Conservation (phyloP, 1,140 invertebrate species). For the Bombus pyrosoma region DNA sequence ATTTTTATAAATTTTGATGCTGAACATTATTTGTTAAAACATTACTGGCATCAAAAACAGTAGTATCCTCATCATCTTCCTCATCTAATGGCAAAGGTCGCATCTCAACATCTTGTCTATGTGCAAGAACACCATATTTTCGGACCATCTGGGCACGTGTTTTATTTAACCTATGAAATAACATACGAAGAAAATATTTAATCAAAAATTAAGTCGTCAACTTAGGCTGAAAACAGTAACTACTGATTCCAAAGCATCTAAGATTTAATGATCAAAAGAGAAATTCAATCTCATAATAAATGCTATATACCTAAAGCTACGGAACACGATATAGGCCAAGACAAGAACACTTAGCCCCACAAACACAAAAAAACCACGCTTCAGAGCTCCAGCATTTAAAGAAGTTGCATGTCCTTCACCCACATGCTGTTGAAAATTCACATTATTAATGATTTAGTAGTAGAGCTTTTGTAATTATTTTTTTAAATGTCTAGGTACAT, state of each 20-base stretch:
- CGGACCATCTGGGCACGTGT: conserved; percentile 79
- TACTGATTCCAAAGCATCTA: background rate
- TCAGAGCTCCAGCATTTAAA: conserved; percentile 77
- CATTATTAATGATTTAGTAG: conserved; percentile 13
- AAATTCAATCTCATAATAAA: conserved; percentile 28
- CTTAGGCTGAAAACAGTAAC: background rate
- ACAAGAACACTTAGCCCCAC: conserved; percentile 80
- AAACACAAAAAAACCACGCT: conserved; percentile 82
- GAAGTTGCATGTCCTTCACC: conserved; percentile 57
- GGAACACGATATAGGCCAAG: conserved; percentile 81
- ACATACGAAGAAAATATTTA: background rate
- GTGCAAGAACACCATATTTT: conserved; percentile 84
- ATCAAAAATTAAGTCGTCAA: background rate
- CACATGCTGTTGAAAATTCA: conserved; percentile 31
- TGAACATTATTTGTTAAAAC: conserved; percentile 61
- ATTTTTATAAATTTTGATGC: conserved; percentile 65
- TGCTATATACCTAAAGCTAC: conserved; percentile 80
- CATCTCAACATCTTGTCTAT: conserved; percentile 85
- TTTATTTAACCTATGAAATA: conserved; percentile 73
- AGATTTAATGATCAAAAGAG: background rate
- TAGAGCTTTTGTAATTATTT: conserved; percentile 12
- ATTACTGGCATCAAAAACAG: conserved; percentile 82
- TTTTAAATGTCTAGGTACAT: background rate
- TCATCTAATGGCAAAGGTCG: conserved; percentile 83
- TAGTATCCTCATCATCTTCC: conserved; percentile 84